Conservation (phyloP, 2,113 vertebrate genomes). For the Macaca fascicularis region T2T-MFA8v1.1 NC_088387.1:22476001-22476500, state of each 20-base stretch:
- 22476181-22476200: not conserved
- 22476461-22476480: not conserved
- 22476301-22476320: not conserved
- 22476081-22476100: too few relatives aligned
- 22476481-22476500: not conserved
- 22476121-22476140: too few relatives aligned
- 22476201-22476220: not conserved
- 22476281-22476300: not conserved
- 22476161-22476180: too few relatives aligned
- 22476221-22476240: not conserved
- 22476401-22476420: not conserved
- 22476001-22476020: too few relatives aligned
- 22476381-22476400: not conserved
- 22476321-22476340: not conserved
- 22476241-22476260: not conserved
- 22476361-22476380: not conserved
- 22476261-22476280: not conserved
- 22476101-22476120: too few relatives aligned
- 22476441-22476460: not conserved
- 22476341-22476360: not conserved
- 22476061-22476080: too few relatives aligned
- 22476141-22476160: too few relatives aligned
- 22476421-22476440: not conserved
- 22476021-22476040: too few relatives aligned
- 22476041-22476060: too few relatives aligned